phyloP scores from a whole-genome alignment of 2,113 vertebrate genomes.

The Crotalus tigris region DNA sequence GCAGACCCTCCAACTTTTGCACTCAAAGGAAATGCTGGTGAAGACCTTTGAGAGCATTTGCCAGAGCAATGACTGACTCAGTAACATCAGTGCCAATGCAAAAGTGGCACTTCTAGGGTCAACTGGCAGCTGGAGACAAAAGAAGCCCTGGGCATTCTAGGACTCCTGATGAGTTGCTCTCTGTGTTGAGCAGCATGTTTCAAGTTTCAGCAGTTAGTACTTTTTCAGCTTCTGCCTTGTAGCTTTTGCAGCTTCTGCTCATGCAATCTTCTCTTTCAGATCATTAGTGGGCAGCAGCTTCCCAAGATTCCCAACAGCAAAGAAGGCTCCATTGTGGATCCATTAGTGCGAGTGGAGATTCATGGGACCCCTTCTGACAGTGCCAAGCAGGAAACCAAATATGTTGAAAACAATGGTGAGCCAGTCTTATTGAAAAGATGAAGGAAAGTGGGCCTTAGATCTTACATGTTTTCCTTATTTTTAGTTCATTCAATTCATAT shows the following conservation, averaged over 20 bases:
- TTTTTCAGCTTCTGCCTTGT: neutral
- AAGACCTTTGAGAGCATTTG: neutral
- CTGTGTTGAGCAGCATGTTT: neutral
- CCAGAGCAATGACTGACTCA: neutral
- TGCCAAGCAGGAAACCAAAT: slow-evolving; percentile 82
- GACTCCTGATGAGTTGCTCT: neutral
- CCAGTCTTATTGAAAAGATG: accelerated
- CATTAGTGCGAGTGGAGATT: slow-evolving; percentile 89
- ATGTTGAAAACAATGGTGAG: slow-evolving; percentile 94
- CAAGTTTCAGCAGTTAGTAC: neutral
- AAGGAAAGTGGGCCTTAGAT: neutral
- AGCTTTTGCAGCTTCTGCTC: neutral
- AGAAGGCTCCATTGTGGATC: slow-evolving; percentile 85
- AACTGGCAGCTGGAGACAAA: neutral
- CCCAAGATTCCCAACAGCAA: slow-evolving; percentile 88
- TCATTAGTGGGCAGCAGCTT: slow-evolving; percentile 94
- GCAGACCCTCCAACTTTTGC: neutral
- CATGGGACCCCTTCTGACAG: slow-evolving; percentile 81
- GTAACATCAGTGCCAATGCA: neutral
- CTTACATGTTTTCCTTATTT: neutral
- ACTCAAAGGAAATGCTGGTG: neutral
- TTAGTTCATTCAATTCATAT: neutral
- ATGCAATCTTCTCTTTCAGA: slow-evolving; percentile 61
- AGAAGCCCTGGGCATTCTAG: neutral
- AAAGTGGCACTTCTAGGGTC: neutral